Conservation (phyloP, 2,797 vertebrate genomes). For the Ceyx erithaca region DNA sequence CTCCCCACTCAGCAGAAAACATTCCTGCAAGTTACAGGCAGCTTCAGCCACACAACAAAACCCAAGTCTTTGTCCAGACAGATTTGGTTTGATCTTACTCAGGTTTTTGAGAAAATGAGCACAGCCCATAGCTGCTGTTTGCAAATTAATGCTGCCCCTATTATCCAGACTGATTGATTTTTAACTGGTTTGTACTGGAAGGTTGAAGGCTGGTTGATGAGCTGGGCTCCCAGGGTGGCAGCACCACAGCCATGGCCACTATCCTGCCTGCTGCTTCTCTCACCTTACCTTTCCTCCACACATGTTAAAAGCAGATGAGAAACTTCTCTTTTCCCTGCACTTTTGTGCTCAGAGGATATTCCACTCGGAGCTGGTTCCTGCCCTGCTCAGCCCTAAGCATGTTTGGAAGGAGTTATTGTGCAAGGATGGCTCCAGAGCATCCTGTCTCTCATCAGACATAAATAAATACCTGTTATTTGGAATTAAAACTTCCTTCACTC, state of each 20-base stretch:
- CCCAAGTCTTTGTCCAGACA: not conserved
- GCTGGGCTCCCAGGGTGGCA: accelerated
- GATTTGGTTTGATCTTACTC: accelerated
- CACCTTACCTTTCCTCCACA: accelerated
- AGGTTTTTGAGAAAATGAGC: not conserved
- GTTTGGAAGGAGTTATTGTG: not conserved
- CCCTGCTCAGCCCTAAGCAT: not conserved
- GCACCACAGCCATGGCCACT: not conserved
- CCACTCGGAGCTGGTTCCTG: not conserved
- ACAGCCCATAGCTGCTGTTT: accelerated
- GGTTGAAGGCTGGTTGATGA: not conserved
- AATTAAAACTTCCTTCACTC: not conserved
- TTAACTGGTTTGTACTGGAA: too few relatives aligned
- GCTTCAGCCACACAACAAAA: accelerated
- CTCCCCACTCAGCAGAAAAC: not conserved
- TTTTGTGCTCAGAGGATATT: not conserved
- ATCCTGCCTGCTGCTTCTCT: not conserved
- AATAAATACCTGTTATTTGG: not conserved
- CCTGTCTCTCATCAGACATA: accelerated
- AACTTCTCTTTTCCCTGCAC: not conserved
- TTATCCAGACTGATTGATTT: accelerated
- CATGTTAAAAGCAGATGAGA: not conserved
- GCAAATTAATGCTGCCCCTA: not conserved
- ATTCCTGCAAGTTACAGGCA: accelerated
- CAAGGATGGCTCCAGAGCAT: not conserved